Evolutionary conservation across 2,888 invertebrate genomes (phyloP).

Genomic region (Ecdyonurus torrentis): DNA sequence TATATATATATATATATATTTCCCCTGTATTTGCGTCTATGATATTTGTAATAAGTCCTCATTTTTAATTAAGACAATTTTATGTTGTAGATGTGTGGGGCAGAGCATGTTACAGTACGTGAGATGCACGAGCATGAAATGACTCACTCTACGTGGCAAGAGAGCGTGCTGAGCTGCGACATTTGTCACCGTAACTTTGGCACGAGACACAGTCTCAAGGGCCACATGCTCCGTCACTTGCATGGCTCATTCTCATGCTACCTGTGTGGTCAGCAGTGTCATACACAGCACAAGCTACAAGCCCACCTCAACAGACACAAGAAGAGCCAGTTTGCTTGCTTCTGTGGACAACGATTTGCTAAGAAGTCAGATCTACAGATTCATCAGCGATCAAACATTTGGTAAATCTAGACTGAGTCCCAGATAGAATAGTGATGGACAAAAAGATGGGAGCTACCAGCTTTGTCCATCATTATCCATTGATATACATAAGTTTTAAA

Average conservation of each 20-base stretch:
- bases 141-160: neutral
- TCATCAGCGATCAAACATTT: neutral
- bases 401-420: no score
- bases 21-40: no score
- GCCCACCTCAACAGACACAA: neutral
- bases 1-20: no score
- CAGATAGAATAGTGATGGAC: no score
- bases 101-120: neutral
- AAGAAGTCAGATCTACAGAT: neutral
- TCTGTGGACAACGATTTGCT: neutral
- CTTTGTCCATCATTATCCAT: no score
- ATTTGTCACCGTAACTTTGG: neutral
- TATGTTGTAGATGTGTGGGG: conserved; percentile 2
- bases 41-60: no score
- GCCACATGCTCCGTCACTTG: neutral
- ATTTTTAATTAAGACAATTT: no score
- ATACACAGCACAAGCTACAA: neutral
- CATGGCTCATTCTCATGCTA: neutral
- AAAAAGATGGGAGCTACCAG: no score
- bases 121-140: conserved; percentile 1
- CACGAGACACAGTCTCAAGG: neutral
- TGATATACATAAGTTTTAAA: no score
- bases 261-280: neutral
- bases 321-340: conserved; percentile 1
- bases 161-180: neutral